Base-by-base conservation (phyloP, 2,113 vertebrate species). In the Leucoraja erinaceus region DNA sequence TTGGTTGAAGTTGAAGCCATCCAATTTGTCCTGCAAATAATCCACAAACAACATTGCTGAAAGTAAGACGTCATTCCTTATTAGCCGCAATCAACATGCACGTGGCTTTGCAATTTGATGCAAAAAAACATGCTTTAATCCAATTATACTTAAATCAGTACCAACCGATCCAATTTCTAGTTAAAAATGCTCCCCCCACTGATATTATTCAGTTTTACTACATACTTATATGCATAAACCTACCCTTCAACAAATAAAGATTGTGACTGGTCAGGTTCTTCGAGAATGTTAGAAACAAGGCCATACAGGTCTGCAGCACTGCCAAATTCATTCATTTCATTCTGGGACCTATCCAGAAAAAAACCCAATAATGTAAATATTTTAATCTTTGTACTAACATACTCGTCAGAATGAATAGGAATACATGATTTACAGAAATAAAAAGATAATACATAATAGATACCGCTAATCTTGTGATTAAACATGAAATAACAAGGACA, bases 221-320 rank as follows among this genome's bases (percentile, higher is more conserved):
- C n/a, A 63, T 1, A 88, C 9, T 5, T 4, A 22, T 28, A 84
- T 38, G 93, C 93, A 83, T 61, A 91, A 95, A 97, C 98, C 95
- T 96, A 99, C 98, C 98, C 96, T 92, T 98, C 96, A 95, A 95
- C 95, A 95, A 95, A 96, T 94, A 95, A 96, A 0, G 94, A 94
- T 93, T 98, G 97, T 10, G 95, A 93, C 93, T 97, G 96, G 93
- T 98, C 97, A 94, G 96, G 96, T 93, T 98, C 98, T 94, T 98
- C 98, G 95, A 99, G 95, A 95, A 99, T 99, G 94, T 97, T 96
- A 93, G 98, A 98, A 93, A 99, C 98, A 16, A 99, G 96, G 93
- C 97, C 97, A 94, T 98, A 97, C 9, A 99, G 96, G 95, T 99
- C 98, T 94, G 96, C 95, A 95, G 98, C 98, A 94, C 96, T 97